Conservation (phyloP, 2,113 vertebrate genomes). For the Plectropomus leopardus region DNA sequence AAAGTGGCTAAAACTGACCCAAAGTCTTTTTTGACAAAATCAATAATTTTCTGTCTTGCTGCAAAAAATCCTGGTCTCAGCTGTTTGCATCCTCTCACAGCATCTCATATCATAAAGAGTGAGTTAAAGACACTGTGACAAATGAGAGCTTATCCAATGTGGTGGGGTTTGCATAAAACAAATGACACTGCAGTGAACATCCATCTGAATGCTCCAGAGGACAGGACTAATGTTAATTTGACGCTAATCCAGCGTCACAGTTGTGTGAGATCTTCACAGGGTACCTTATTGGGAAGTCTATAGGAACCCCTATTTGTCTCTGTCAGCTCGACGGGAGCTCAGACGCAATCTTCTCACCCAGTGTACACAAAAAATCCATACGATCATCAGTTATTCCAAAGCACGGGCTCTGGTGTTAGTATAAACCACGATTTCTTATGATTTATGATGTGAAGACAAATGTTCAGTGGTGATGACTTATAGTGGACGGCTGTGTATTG, state of each 20-base stretch:
- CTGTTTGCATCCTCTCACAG: slow-evolving; percentile 44
- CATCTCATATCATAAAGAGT: slow-evolving; percentile 1
- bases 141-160: slow-evolving; percentile 42
- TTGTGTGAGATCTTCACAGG: slow-evolving; percentile 27
- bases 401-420: slow-evolving; percentile 21
- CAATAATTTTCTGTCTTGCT: slow-evolving; percentile 15
- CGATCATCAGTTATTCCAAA: slow-evolving; percentile 39
- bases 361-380: slow-evolving; percentile 49
- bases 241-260: slow-evolving; percentile 60
- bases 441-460: slow-evolving; percentile 15
- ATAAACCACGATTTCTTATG: slow-evolving; percentile 26
- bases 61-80: slow-evolving; percentile 25
- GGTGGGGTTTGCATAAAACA: slow-evolving; percentile 36
- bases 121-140: slow-evolving; percentile 48
- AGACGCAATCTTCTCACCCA: slow-evolving; percentile 37
- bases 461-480: neutral
- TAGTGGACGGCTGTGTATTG: neutral
- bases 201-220: slow-evolving; percentile 46
- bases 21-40: slow-evolving; percentile 5
- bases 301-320: slow-evolving; percentile 53
- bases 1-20: slow-evolving; percentile 20
- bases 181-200: slow-evolving; percentile 48
- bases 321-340: slow-evolving; percentile 33
- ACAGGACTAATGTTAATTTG: slow-evolving; percentile 55
- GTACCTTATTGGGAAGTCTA: slow-evolving; percentile 52